Conservation (phyloP, 2,888 invertebrate genomes). For the Brachynemurus nebulosus region DNA sequence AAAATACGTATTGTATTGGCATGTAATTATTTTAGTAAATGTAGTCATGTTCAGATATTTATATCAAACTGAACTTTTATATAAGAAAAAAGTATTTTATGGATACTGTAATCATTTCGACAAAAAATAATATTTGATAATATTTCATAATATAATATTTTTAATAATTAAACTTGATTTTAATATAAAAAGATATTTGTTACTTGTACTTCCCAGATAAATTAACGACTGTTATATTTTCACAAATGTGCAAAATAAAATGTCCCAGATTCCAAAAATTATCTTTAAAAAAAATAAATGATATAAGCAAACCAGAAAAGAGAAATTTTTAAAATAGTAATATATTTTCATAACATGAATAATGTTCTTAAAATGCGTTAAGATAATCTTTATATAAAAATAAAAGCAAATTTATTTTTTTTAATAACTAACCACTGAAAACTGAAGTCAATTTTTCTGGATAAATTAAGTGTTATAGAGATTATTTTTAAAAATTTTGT, state of each 20-base stretch:
- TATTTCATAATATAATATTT: slow-evolving; percentile 1
- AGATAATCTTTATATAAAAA: slow-evolving; percentile 32
- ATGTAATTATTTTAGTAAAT: no score
- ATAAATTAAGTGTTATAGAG: slow-evolving; percentile 1
- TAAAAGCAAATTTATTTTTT: slow-evolving; percentile 4
- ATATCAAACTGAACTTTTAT: no score
- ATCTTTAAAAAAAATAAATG: not conserved
- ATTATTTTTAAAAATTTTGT: no score
- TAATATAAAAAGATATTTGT: not conserved
- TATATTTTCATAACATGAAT: slow-evolving; percentile 48
- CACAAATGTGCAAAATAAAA: no score
- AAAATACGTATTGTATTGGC: no score
- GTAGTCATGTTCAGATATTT: no score
- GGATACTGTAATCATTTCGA: slow-evolving; percentile 2
- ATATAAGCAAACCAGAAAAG: not conserved
- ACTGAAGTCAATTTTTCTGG: not conserved
- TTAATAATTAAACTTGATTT: not conserved
- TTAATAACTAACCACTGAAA: not conserved
- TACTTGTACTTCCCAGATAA: not conserved
- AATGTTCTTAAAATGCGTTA: slow-evolving; percentile 47
- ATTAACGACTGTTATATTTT: not conserved
- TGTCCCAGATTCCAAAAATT: no score
- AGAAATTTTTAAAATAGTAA: slow-evolving; percentile 1
- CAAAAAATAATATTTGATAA: slow-evolving; percentile 1
- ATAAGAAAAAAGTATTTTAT: no score